These are phyloP conservation scores for Leptura quadrifasciata DNA, from an alignment of 2,888 invertebrate genomes.

Conservation along the genomic window DNA sequence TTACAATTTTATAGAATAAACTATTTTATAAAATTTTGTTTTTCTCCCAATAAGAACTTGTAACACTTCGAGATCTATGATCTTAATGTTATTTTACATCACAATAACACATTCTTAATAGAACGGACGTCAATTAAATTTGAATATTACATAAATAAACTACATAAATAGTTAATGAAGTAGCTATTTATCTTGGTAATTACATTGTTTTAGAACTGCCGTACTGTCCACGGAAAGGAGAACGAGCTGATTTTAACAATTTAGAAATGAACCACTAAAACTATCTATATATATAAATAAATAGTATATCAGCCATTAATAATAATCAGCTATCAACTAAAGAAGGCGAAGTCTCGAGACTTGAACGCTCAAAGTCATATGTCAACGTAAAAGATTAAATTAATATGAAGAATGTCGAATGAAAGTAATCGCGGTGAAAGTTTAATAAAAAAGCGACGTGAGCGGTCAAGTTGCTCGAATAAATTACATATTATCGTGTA, in stretches of 20 bases:
- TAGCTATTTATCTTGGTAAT: no score
- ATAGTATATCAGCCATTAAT: not conserved
- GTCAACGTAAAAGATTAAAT: slow-evolving; percentile 45
- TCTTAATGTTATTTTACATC: no score
- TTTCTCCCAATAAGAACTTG: no score
- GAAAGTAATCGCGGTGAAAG: slow-evolving; percentile 57
- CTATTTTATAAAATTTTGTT: no score
- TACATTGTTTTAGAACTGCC: no score
- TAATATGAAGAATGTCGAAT: slow-evolving; percentile 48
- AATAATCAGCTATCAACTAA: no score
- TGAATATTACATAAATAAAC: no score
- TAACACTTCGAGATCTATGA: no score
- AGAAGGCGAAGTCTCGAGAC: slow-evolving; percentile 1
- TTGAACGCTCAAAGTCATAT: slow-evolving; percentile 12
- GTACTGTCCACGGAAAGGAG: not conserved
- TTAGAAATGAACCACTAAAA: not conserved
- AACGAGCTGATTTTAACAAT: not conserved
- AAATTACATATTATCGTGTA: slow-evolving; percentile 42
- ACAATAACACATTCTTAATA: no score
- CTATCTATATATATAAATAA: not conserved
- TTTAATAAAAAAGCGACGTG: slow-evolving; percentile 47
- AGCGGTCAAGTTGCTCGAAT: slow-evolving; percentile 38
- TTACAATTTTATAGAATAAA: no score
- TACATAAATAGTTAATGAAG: no score
- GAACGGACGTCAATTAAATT: no score